Conservation (phyloP, 2,797 vertebrate genomes). For the Gymnocypris eckloni region DNA sequence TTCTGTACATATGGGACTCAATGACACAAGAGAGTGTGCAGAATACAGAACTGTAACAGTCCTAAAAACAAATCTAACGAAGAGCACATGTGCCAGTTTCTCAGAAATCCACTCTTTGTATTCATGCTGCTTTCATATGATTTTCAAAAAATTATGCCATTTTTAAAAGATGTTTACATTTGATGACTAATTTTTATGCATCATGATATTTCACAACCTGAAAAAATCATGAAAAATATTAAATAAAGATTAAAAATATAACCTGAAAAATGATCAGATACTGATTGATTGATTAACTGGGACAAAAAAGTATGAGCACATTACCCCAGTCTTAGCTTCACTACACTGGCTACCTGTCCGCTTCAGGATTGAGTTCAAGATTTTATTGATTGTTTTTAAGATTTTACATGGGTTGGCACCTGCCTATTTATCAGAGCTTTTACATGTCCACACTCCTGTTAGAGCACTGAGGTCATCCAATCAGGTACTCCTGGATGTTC, state of each 20-base stretch:
- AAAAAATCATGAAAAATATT: too few species aligned
- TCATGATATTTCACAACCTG: background rate
- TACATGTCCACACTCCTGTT: too few species aligned
- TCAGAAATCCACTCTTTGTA: background rate
- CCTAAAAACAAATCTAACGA: background rate
- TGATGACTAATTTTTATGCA: background rate
- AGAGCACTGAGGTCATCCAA: too few species aligned
- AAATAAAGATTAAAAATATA: background rate
- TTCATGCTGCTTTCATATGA: background rate
- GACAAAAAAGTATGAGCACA: too few species aligned
- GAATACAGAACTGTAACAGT: background rate
- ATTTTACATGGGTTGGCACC: too few species aligned
- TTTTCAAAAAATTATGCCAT: background rate
- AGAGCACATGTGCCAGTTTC: background rate
- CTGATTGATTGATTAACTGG: background rate
- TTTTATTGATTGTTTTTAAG: too few species aligned
- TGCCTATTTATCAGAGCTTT: too few species aligned
- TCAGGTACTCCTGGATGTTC: too few species aligned
- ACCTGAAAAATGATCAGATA: background rate
- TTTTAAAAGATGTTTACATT: background rate
- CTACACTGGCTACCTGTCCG: too few species aligned
- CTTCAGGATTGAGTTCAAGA: too few species aligned
- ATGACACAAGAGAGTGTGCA: background rate
- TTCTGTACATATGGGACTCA: background rate
- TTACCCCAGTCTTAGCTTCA: too few species aligned